These are phyloP conservation scores for Ectemnius cavifrons DNA, from an alignment of 2,888 invertebrate genomes.

Conservation along the genomic window DNA sequence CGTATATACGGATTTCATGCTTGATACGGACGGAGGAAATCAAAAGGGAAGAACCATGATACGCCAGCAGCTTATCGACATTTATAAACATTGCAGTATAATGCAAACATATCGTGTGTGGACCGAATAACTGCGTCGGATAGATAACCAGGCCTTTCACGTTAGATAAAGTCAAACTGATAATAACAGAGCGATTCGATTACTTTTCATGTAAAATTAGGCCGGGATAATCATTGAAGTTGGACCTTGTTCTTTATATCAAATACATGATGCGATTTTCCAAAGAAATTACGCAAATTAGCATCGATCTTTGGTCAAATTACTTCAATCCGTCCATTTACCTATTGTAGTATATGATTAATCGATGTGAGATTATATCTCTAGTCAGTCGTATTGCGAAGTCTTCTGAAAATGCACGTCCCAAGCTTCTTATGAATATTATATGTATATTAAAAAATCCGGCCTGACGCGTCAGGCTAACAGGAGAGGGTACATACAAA, in stretches of 20 bases:
- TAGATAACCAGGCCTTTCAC: too few relatives aligned
- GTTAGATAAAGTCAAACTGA: too few relatives aligned
- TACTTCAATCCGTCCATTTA: not conserved
- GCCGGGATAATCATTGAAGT: too few relatives aligned
- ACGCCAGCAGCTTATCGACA: not conserved
- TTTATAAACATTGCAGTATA: not conserved
- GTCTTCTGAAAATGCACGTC: constrained; percentile 3
- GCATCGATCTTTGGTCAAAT: not conserved
- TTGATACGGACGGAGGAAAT: not conserved
- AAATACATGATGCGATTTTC: not conserved
- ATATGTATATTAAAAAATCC: constrained; percentile 4
- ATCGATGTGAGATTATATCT: not conserved
- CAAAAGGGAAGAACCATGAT: not conserved
- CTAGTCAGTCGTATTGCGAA: constrained; percentile 2
- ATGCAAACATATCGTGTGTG: not conserved
- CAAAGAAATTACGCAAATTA: not conserved
- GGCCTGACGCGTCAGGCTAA: constrained; percentile 23
- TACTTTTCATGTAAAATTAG: too few relatives aligned
- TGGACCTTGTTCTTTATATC: too few relatives aligned
- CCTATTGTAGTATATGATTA: constrained; percentile 2
- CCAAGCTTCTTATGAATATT: constrained; percentile 3
- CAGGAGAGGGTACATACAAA: constrained; percentile 47
- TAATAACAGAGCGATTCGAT: too few relatives aligned
- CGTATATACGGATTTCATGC: constrained; percentile 1
- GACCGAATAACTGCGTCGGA: not conserved